These are phyloP conservation scores for Micropoecilia bifurca DNA, from an alignment of 2,797 vertebrate species.

Conservation along the genomic window DNA sequence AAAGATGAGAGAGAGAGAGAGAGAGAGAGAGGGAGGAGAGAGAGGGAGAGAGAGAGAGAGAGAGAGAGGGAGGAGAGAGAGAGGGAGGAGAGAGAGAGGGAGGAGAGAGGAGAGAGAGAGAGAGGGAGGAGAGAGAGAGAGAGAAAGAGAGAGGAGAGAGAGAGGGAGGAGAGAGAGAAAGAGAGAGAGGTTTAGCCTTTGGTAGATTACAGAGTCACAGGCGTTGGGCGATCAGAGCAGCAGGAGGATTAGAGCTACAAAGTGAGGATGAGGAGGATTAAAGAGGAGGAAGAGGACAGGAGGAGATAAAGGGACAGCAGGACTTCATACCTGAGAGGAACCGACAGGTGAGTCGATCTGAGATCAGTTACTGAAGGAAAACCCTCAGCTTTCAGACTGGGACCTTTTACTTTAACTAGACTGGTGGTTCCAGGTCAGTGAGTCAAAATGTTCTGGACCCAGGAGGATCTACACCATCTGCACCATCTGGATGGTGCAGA, in stretches of 20 bases:
- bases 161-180: background rate
- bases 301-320: background rate
- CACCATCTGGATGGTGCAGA: too few species aligned
- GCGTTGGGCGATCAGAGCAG: conserved; percentile 3
- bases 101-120: too few species aligned
- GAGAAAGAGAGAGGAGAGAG: too few species aligned
- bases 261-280: conserved; percentile 26
- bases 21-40: too few species aligned
- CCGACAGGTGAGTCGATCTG: background rate
- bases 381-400: too few species aligned
- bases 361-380: too few species aligned
- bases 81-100: too few species aligned
- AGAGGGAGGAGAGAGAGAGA: too few species aligned
- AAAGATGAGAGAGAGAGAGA: too few species aligned
- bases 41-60: too few species aligned
- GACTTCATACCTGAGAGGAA: conserved; percentile 1
- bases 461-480: too few species aligned
- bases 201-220: background rate
- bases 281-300: conserved; percentile 1
- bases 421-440: background rate
- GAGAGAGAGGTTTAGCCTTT: background rate
- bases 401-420: background rate
- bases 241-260: conserved; percentile 8
- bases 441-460: background rate
- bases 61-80: too few species aligned